Evolutionary conservation across 2,888 invertebrate genomes (phyloP).

Genomic region (Watsonalla cultraria): DNA sequence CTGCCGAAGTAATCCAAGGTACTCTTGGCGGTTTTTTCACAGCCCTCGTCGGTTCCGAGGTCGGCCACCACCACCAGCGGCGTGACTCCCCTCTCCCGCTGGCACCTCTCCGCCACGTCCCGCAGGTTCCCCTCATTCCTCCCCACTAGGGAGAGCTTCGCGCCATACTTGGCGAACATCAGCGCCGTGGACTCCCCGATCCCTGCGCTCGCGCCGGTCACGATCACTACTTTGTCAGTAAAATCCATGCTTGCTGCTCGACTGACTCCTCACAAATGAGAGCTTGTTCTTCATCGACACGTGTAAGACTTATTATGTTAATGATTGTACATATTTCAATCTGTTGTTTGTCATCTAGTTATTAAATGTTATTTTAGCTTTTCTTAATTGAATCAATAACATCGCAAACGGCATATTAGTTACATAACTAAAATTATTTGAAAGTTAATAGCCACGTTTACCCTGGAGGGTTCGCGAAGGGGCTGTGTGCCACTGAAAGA

Average conservation of each 20-base stretch:
- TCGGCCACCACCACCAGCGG: slow-evolving; percentile 36
- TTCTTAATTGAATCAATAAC: too few species aligned
- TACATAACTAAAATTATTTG: too few species aligned
- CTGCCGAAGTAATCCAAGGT: slow-evolving; percentile 35
- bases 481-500: too few species aligned
- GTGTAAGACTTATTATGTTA: too few species aligned
- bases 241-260: slow-evolving; percentile 15
- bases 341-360: too few species aligned
- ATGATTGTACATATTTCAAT: too few species aligned
- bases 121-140: slow-evolving; percentile 29
- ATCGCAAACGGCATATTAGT: too few species aligned
- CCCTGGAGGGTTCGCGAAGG: too few species aligned
- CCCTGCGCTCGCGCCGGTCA: slow-evolving; percentile 45
- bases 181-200: slow-evolving; percentile 37
- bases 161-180: slow-evolving; percentile 33
- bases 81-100: slow-evolving; percentile 19
- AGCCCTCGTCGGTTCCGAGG: slow-evolving; percentile 39
- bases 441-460: too few species aligned
- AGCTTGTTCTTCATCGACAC: neutral
- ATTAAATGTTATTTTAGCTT: too few species aligned
- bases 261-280: neutral
- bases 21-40: slow-evolving; percentile 28
- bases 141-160: slow-evolving; percentile 34
- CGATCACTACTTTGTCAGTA: slow-evolving; percentile 34
- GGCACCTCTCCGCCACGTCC: slow-evolving; percentile 25